phyloP scores from a whole-genome alignment of 2,888 invertebrate genomes.

The Microdon myrmicae region DNA sequence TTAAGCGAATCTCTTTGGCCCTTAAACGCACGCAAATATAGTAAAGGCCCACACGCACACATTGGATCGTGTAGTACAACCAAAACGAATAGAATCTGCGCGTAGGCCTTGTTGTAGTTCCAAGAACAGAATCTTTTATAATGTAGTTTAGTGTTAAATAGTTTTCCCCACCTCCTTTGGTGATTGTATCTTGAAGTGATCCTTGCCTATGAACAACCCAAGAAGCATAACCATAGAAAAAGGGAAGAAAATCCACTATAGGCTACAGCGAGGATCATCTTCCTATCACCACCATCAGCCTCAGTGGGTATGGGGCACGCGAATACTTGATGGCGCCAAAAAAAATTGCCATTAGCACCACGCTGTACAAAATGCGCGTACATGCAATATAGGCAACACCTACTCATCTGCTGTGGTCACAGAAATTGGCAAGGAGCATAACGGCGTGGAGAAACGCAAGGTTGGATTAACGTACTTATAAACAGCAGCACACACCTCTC shows the following conservation, averaged over 20 bases:
- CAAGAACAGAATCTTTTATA: constrained; percentile 42
- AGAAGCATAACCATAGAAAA: constrained; percentile 4
- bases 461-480: constrained; percentile 45
- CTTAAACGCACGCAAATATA: constrained; percentile 7
- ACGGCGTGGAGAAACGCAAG: constrained; percentile 25
- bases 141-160: constrained; percentile 43
- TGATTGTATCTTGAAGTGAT: constrained; percentile 35
- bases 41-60: neutral
- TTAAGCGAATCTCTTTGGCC: constrained; percentile 13
- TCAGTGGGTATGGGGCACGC: constrained; percentile 10
- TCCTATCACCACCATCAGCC: constrained; percentile 28
- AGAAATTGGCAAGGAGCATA: constrained; percentile 19
- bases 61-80: neutral
- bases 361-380: constrained; percentile 35
- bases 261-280: constrained; percentile 20
- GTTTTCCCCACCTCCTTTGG: constrained; percentile 19
- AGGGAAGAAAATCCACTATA: constrained; percentile 4
- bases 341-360: constrained; percentile 49
- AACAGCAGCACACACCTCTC: constrained; percentile 44
- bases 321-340: constrained; percentile 53
- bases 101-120: constrained; percentile 44
- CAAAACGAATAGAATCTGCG: constrained; percentile 37
- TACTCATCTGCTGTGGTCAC: too few species aligned
- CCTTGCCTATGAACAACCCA: constrained; percentile 20
- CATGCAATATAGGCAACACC: constrained; percentile 47